Conservation (phyloP, 2,888 invertebrate species). For the Lydus trimaculatus region DNA sequence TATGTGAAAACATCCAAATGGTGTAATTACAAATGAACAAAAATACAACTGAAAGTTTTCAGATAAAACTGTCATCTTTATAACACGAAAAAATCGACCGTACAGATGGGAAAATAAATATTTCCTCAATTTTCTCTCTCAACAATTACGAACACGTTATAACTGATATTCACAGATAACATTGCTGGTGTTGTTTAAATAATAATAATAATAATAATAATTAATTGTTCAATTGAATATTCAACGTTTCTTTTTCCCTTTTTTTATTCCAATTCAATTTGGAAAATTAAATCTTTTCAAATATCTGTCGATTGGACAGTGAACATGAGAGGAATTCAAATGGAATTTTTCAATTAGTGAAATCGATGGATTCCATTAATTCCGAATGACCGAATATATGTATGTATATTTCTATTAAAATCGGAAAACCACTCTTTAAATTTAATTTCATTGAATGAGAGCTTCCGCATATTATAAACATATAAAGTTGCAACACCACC, state of each 20-base stretch:
- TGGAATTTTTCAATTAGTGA: slow-evolving; percentile 10
- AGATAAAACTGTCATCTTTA: background rate
- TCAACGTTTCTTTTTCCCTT: background rate
- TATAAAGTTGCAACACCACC: no score
- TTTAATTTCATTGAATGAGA: no score
- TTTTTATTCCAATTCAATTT: background rate
- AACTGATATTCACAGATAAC: background rate
- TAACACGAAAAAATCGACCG: no score
- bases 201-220: background rate
- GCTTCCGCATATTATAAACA: no score
- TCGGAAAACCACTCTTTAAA: no score
- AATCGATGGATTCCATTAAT: background rate
- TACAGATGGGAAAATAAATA: no score
- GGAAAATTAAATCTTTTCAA: background rate
- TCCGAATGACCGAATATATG: background rate
- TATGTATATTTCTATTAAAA: background rate
- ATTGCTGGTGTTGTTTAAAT: background rate
- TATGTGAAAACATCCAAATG: background rate
- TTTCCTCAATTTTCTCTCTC: no score
- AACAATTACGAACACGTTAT: no score
- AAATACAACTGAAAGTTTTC: background rate
- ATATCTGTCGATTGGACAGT: background rate
- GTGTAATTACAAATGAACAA: background rate
- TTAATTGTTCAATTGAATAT: background rate
- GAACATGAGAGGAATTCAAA: background rate